A percentile compares a stretch with the other conserved stretches of the same genome.
phyloP scores from a whole-genome alignment of 2,888 invertebrate species.

The Glyphotaelius pellucidus region DNA sequence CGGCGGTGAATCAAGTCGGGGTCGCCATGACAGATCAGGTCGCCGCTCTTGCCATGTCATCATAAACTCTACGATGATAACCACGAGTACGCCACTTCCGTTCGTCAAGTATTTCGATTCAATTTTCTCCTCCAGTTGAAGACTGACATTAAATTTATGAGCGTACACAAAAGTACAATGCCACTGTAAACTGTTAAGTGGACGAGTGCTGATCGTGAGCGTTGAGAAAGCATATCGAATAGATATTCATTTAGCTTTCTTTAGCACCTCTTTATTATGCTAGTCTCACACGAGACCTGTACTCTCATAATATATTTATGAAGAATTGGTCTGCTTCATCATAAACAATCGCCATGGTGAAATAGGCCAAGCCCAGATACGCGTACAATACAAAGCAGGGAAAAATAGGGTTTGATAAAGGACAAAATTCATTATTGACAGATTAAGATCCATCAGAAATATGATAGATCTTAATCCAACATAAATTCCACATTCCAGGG shows the following conservation, averaged over 20 bases:
- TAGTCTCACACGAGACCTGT: too few relatives aligned
- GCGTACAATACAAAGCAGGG: too few relatives aligned
- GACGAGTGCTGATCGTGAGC: not conserved
- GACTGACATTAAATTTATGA: not conserved
- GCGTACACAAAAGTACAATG: not conserved
- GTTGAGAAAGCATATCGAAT: not conserved
- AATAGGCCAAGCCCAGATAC: too few relatives aligned
- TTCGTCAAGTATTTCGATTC: not conserved
- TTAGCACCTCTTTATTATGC: too few relatives aligned
- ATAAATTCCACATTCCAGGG: too few relatives aligned
- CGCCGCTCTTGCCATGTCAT: not conserved
- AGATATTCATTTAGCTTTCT: not conserved
- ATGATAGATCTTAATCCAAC: too few relatives aligned
- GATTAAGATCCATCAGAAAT: too few relatives aligned
- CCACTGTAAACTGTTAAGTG: not conserved
- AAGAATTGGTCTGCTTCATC: too few relatives aligned
- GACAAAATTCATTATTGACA: too few relatives aligned
- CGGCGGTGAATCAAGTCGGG: conserved; percentile 12
- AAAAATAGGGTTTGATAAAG: too few relatives aligned
- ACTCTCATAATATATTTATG: too few relatives aligned
- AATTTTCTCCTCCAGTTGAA: not conserved
- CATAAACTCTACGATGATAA: not conserved
- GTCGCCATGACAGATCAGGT: not conserved
- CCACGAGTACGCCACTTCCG: not conserved
- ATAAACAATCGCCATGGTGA: too few relatives aligned